Conservation (phyloP, 2,888 invertebrate species). For the Phania funesta region DNA sequence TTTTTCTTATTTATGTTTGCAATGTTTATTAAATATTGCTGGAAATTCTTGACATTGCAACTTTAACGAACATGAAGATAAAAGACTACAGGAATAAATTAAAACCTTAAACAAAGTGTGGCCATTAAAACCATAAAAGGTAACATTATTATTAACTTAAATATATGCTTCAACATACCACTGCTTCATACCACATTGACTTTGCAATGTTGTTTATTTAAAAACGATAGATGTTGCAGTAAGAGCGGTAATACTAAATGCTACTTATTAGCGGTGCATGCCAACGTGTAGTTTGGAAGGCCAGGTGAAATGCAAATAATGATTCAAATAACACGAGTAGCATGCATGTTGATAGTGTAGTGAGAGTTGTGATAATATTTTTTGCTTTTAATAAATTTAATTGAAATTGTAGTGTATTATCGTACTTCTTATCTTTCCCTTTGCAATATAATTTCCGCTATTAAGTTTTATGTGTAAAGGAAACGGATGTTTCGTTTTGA, state of each 20-base stretch:
- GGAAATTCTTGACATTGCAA: constrained; percentile 22
- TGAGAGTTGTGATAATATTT: constrained; percentile 23
- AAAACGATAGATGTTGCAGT: neutral
- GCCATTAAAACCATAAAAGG: constrained; percentile 45
- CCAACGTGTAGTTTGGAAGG: neutral
- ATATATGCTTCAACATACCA: constrained; percentile 14
- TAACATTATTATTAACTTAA: constrained; percentile 46
- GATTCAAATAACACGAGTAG: neutral
- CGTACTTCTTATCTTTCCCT: neutral
- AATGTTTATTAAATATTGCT: constrained; percentile 44
- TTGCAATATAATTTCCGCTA: constrained; percentile 55
- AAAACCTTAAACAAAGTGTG: constrained; percentile 51
- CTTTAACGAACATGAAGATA: constrained; percentile 17
- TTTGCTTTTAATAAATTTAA: constrained; percentile 26
- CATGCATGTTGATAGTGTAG: constrained; percentile 38
- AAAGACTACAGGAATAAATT: constrained; percentile 9
- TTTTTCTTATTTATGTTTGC: neutral
- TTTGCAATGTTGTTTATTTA: constrained; percentile 6
- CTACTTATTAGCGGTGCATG: constrained; percentile 11
- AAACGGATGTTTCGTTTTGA: constrained; percentile 56
- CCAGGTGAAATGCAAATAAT: constrained; percentile 52
- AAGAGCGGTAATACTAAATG: constrained; percentile 3
- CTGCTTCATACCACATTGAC: neutral
- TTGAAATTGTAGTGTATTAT: constrained; percentile 36
- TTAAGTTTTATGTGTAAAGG: constrained; percentile 46